Evolutionary conservation across 2,797 vertebrate genomes (phyloP), one percentile per base, ranked within the genome.

Genomic region (Helarctos malayanus): DNA sequence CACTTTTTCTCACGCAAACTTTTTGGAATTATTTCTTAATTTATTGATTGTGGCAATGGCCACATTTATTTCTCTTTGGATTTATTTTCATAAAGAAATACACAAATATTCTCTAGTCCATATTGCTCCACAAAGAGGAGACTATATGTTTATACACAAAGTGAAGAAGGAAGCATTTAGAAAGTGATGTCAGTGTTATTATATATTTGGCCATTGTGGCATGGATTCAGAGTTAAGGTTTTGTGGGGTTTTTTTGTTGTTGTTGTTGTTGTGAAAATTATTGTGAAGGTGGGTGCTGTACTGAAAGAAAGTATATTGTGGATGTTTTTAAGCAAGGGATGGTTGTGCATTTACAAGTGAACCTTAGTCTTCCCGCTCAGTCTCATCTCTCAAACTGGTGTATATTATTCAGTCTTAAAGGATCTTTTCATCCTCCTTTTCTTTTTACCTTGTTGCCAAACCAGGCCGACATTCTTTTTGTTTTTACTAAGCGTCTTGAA

Each of bases 41-140:
- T 73, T 89, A 54, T 73, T 73, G 41, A 57, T 82, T 83, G 7
- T 59, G 38, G 5, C 52, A 79, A 8, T 71, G 68, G 68, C 49
- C 56, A 71, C 15, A 32, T 80, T 95, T 83, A 91, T 83, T 85
- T 92, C 89, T 94, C 47, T 79, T 87, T 90, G 75, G 47, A 76
- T 89, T 94, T 25, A 69, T 94, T 97, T 95, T 95, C 45, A 71
- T 86, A 84, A 94, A 61, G 73, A 94, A 68, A 81, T 92, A n/a
- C 11, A 63, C 54, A 95, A 65, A 85, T 91, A 59, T 52, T 92
- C 27, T 84, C 15, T 4, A 75, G 63, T 86, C 25, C 18, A 29
- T 52, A 27, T 57, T 91, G 23, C n/a, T 45, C 23, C 38, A 79
- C 16, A 54, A 59, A 92, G 71, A 65, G 54, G 52, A 92, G 65